Evolutionary conservation across 1,140 invertebrate genomes (phyloP), one percentile per base, ranked within the genome.

Genomic region (Vanessa atalanta): DNA sequence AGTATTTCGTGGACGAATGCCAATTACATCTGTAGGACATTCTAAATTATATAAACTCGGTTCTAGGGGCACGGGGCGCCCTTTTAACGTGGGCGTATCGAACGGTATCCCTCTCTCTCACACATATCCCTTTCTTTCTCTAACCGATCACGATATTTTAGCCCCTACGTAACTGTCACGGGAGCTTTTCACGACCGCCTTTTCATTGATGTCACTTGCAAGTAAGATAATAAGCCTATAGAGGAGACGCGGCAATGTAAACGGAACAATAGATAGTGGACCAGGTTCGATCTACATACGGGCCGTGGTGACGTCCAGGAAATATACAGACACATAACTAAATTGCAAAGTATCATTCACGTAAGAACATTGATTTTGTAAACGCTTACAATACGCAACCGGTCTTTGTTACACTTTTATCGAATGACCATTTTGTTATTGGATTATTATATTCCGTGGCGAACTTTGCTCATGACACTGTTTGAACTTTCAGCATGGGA

Each of bases 31-130:
- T 66, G 71, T 53, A 71, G 66, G 73, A 74, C 76, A 75, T 60
- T 72, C 77, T 73, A 70, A 72, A 86, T 82, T 86, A 88, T 80
- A 87, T 88, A 88, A 88, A 83, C 80, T 81, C 65, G 76, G 65
- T 69, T 31, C 55, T 60, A 81, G 83, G 78, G 23, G 69, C 37
- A 53, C 51, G 71, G 80, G 76, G 75, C 78, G 76, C 79, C 84
- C 81, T 64, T 61, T 66, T 71, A 53, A 77, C 83, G 75, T 73
- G 50, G 78, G 80, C 79, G 85, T 89, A 89, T 89, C 87, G 87
- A 89, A 83, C 85, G 83, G 75, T 70, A 15, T 43, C 26, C 74
- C 47, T 76, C 80, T 82, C 85, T 15, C 70, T 81, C 79, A 11
- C 67, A 55, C 81, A 5, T 63, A 16, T 23, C 0, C 14, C 70